phyloP scores from a whole-genome alignment of 1,140 invertebrate species.

The Lasioglossum baleicum region DNA sequence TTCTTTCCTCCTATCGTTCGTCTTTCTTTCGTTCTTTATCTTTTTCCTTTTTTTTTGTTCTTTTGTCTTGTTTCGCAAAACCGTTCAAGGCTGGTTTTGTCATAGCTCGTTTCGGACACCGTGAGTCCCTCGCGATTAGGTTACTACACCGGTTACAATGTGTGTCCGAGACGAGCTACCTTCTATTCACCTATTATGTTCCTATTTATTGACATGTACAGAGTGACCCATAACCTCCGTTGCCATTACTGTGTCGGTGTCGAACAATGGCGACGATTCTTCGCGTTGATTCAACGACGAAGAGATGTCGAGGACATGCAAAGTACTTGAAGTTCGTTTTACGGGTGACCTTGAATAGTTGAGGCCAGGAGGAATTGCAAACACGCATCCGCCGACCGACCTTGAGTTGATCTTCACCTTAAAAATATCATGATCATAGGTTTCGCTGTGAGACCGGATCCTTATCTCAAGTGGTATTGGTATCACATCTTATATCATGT shows the following conservation, averaged over 20 bases:
- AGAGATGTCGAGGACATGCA: background rate
- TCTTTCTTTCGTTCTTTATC: background rate
- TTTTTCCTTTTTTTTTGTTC: slow-evolving; percentile 18
- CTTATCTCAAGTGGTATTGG: slow-evolving; percentile 2
- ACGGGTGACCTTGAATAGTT: background rate
- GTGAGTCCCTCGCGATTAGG: slow-evolving; percentile 24
- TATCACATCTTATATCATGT: slow-evolving; percentile 3
- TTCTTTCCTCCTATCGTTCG: background rate
- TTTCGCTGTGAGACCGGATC: background rate
- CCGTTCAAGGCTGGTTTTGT: slow-evolving; percentile 50
- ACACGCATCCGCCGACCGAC: background rate
- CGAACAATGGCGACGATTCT: background rate
- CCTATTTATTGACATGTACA: slow-evolving; percentile 59
- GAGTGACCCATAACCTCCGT: background rate
- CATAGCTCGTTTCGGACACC: slow-evolving; percentile 40
- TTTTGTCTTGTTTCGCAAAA: slow-evolving; percentile 39
- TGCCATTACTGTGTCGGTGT: background rate
- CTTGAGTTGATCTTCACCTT: slow-evolving; percentile 3
- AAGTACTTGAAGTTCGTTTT: no score
- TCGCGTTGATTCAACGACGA: background rate
- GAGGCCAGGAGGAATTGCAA: background rate
- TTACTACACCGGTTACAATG: background rate
- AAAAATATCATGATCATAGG: background rate
- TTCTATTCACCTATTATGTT: slow-evolving; percentile 30
- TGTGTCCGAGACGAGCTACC: slow-evolving; percentile 46